phyloP scores from a whole-genome alignment of 2,797 vertebrate genomes.

The Rhabdophis nuchalis region DNA sequence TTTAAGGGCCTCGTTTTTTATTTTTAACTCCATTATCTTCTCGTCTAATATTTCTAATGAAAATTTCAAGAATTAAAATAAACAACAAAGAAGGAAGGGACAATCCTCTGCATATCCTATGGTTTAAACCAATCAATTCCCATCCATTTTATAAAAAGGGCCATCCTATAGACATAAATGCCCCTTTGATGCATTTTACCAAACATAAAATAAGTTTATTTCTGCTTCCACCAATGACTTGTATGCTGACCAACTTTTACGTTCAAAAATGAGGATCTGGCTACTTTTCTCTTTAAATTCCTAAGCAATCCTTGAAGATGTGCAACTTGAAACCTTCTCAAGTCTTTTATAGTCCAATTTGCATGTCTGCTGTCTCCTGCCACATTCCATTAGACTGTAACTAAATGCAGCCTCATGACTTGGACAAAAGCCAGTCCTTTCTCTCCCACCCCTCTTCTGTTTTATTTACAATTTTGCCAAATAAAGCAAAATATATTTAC shows the following conservation, averaged over 20 bases:
- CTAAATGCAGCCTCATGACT: background rate
- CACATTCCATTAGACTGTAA: background rate
- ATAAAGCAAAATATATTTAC: background rate
- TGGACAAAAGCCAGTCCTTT: background rate
- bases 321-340: background rate
- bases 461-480: background rate
- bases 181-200: background rate
- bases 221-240: background rate
- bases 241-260: background rate
- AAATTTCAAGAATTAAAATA: background rate
- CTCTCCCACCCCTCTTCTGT: background rate
- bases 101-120: background rate
- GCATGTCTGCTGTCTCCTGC: background rate
- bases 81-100: background rate
- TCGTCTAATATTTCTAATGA: background rate
- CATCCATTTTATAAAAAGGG: background rate
- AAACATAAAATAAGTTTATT: background rate
- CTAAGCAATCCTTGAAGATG: background rate
- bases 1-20: background rate
- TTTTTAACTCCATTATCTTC: background rate
- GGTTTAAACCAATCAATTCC: background rate
- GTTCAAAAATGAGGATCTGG: background rate
- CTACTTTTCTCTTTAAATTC: background rate
- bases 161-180: background rate
- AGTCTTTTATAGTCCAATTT: background rate